Evolutionary conservation across 2,113 vertebrate genomes (phyloP).

Genomic region (Petroica traversi): DNA sequence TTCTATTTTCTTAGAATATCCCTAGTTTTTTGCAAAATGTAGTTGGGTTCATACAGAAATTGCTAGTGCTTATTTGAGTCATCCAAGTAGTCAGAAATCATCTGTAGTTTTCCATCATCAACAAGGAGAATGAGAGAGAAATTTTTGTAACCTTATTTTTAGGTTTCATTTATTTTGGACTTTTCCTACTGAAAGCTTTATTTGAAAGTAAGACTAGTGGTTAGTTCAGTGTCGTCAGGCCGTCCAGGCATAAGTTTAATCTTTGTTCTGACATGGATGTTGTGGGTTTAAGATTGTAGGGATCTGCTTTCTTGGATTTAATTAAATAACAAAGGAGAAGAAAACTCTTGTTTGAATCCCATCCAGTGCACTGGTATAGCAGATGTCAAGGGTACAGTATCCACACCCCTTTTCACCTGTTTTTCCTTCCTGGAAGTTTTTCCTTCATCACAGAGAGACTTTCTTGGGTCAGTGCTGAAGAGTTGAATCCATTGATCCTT

Average conservation of each 20-base stretch:
- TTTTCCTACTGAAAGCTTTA: not conserved
- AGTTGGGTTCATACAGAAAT: not conserved
- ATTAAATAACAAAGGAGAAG: not conserved
- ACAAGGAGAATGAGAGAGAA: not conserved
- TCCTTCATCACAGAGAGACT: not conserved
- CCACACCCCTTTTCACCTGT: not conserved
- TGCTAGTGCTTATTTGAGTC: not conserved
- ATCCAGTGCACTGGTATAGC: not conserved
- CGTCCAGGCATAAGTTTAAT: not conserved
- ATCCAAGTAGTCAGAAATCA: not conserved
- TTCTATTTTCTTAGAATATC: not conserved
- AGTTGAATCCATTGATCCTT: not conserved
- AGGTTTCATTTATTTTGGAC: not conserved
- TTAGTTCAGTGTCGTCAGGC: not conserved
- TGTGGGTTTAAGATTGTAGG: not conserved
- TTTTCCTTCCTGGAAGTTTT: not conserved
- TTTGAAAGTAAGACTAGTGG: not conserved
- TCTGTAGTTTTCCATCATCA: not conserved
- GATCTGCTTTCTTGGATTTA: not conserved
- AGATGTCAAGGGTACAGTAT: not conserved
- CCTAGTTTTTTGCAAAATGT: not conserved
- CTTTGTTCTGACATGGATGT: not conserved
- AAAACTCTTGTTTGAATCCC: not conserved
- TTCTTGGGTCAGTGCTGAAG: not conserved
- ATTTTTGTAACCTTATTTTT: not conserved